Base-by-base conservation (phyloP, 2,113 vertebrate genomes). In the Siniperca knerii region DNA sequence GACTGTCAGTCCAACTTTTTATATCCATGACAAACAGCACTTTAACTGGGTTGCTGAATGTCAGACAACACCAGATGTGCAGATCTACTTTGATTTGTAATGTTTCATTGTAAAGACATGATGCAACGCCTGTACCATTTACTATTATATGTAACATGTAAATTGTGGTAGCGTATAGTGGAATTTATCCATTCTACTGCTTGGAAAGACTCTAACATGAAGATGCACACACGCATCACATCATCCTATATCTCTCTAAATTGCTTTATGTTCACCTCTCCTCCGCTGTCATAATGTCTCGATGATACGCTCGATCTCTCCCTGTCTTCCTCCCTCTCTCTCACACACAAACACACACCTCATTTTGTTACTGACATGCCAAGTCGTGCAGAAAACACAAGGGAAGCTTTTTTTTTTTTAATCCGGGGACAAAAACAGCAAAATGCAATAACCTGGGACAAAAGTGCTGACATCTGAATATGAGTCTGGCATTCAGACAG, bases 391-490 rank as follows among this genome's bases (percentile, higher is more conserved):
- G 85, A 86, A 92, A 90, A 90, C 85, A 91, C 87, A 81, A 81
- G 80, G 83, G 86, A 84, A 66, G 71, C 16, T 81, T 75, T 72
- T 75, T 50, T 61, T 72, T 66, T 75, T 50, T 61, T 72, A 70
- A 85, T 83, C 82, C 65, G 13, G 1, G 64, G 57, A 80, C 76
- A 77, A 84, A 90, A 84, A 90, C 81, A 74, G 83, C 80, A 81
- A 87, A 91, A 89, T 75, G 86, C 80, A 91, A 89, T 90, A 91
- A 88, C 77, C 83, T 87, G 86, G 66, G 81, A 91, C 67, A 89
- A 87, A 92, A 87, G 81, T 84, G 87, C 89, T 91, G 86, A 90
- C 84, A 90, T 80, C 33, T 85, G 83, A 90, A 87, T 79, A 92
- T 21, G 72, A 75, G 76, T 58, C 64, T 42, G 68, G 58, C 69